These are phyloP conservation scores for Xenentodon cancila DNA, from an alignment of 2,797 vertebrate genomes.

Conservation along the genomic window DNA sequence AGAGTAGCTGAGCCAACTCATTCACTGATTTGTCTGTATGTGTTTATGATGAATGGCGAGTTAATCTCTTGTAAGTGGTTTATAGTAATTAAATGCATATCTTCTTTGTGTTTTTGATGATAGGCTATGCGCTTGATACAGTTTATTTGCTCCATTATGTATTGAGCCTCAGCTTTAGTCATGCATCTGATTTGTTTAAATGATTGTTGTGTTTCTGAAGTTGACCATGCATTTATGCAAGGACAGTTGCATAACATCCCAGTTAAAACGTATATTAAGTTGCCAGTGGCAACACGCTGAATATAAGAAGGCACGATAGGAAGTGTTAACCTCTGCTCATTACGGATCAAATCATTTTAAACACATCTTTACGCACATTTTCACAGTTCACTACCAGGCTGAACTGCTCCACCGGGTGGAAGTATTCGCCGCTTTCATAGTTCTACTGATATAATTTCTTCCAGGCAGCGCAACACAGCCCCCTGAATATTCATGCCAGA, in stretches of 20 bases:
- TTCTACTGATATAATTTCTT: slow-evolving; percentile 38
- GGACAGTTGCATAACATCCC: slow-evolving; percentile 39
- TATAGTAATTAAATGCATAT: too few species aligned
- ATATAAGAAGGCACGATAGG: slow-evolving; percentile 24
- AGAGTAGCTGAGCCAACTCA: too few species aligned
- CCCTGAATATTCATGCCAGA: slow-evolving; percentile 81
- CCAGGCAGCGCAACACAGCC: slow-evolving; percentile 34
- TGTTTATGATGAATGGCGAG: too few species aligned
- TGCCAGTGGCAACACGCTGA: slow-evolving; percentile 5
- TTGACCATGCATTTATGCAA: slow-evolving; percentile 25
- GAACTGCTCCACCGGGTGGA: slow-evolving; percentile 33
- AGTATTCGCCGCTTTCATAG: slow-evolving; percentile 22
- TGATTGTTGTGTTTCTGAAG: slow-evolving; percentile 26
- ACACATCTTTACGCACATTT: slow-evolving; percentile 20
- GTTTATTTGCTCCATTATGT: slow-evolving; percentile 24
- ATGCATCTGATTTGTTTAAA: slow-evolving; percentile 42
- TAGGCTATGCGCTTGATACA: background rate
- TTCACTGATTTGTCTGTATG: too few species aligned
- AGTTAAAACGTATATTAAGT: slow-evolving; percentile 20
- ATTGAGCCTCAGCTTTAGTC: slow-evolving; percentile 6
- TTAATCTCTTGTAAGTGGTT: too few species aligned
- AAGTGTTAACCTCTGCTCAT: slow-evolving; percentile 24
- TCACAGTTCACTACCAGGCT: slow-evolving; percentile 26
- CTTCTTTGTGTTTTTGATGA: too few species aligned
- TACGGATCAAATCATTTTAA: slow-evolving; percentile 32